A percentile compares a stretch with the other conserved stretches of the same genome.
phyloP scores from a whole-genome alignment of 2,113 vertebrate species.

The Chlorodrepanis virens region DNA sequence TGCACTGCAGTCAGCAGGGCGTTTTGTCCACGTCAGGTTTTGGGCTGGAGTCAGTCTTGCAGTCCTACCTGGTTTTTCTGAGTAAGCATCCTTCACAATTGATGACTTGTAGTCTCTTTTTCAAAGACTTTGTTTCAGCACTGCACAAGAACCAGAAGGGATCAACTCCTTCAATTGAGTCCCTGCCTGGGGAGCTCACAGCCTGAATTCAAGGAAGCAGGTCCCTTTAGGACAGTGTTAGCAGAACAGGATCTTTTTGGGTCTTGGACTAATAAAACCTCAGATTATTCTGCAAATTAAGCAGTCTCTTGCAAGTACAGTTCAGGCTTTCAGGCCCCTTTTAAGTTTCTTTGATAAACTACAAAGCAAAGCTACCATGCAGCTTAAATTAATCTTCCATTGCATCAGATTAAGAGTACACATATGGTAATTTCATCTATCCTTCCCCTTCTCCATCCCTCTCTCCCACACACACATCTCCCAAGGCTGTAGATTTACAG shows the following conservation, averaged over 20 bases:
- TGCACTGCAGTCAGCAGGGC: not conserved
- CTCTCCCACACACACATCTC: not conserved
- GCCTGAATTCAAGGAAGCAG: not conserved
- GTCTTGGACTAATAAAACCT: not conserved
- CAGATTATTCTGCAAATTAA: not conserved
- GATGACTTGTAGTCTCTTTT: not conserved
- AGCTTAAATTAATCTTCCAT: not conserved
- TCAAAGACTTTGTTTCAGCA: not conserved
- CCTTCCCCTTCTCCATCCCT: not conserved
- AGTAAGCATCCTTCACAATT: accelerated
- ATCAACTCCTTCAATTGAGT: not conserved
- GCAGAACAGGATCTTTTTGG: not conserved
- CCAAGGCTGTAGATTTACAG: not conserved
- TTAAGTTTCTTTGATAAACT: not conserved
- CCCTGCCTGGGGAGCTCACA: not conserved
- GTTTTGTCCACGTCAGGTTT: not conserved
- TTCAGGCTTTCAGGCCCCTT: not conserved
- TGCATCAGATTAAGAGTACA: not conserved
- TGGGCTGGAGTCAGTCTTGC: not conserved
- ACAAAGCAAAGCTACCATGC: not conserved
- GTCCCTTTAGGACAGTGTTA: not conserved
- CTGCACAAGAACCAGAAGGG: not conserved
- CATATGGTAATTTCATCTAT: not conserved
- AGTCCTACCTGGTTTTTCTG: not conserved
- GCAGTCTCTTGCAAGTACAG: not conserved